Conservation (phyloP, 92 coral and sea anemone genomes). For the Siderastrea radians region DNA sequence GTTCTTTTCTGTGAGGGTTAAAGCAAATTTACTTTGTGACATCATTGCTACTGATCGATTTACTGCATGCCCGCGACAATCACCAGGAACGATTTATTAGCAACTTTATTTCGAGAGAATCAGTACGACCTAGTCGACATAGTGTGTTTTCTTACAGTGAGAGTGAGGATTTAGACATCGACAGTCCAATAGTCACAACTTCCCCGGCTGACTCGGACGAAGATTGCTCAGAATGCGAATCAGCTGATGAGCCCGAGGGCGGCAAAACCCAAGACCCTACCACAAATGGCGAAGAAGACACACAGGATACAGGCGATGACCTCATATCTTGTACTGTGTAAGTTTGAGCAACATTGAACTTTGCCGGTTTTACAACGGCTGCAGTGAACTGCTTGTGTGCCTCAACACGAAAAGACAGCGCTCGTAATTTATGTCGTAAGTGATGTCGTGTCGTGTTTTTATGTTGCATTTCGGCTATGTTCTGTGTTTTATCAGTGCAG, state of each 20-base stretch:
- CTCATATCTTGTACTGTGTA: slow-evolving; percentile 21
- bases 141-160: slow-evolving; percentile 46
- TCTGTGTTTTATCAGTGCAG: too few species aligned
- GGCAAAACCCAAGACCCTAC: too few species aligned
- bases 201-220: background rate
- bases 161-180: slow-evolving; percentile 40
- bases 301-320: slow-evolving; percentile 9
- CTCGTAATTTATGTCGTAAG: too few species aligned
- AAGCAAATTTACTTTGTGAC: slow-evolving; percentile 8
- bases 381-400: slow-evolving; percentile 29
- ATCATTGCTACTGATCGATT: too few species aligned
- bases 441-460: too few species aligned
- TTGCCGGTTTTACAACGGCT: slow-evolving; percentile 5
- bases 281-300: too few species aligned
- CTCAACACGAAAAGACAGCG: too few species aligned
- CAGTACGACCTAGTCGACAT: slow-evolving; percentile 35
- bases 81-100: slow-evolving; percentile 37
- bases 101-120: slow-evolving; percentile 27
- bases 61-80: too few species aligned
- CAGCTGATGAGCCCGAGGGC: too few species aligned
- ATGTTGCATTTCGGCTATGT: too few species aligned
- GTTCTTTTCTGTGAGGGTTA: slow-evolving; percentile 46
- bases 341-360: slow-evolving; percentile 21
- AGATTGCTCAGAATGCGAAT: too few species aligned
- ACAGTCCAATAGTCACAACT: slow-evolving; percentile 35